Percentiles rank a stretch among this genome's conserved stretches.
Conservation (phyloP, 2,888 invertebrate species). For the Tipula lateralis region DNA sequence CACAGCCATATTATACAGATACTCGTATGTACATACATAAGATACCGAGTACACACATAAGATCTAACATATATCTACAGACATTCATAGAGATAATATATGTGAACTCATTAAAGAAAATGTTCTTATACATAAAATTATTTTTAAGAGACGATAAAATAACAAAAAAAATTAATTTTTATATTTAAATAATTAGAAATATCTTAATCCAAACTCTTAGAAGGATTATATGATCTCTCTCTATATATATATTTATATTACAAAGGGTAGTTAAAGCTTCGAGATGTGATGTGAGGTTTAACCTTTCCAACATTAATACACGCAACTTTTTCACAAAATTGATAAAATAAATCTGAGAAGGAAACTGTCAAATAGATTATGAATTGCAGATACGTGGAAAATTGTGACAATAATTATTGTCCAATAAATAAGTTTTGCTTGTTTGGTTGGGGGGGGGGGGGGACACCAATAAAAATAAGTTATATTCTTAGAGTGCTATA, state of each 20-base stretch:
- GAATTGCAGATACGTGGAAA: background rate
- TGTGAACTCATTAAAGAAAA: conserved; percentile 19
- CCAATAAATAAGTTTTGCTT: background rate
- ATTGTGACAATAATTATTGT: conserved; percentile 26
- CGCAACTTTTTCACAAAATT: background rate
- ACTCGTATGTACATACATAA: background rate
- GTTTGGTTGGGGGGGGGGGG: background rate
- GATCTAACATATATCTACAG: background rate
- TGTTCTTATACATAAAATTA: background rate
- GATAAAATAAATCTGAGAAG: background rate
- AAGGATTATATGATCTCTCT: background rate
- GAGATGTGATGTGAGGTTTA: background rate
- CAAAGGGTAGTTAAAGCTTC: background rate
- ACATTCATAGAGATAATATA: background rate
- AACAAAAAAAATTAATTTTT: background rate
- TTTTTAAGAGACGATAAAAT: conserved; percentile 1
- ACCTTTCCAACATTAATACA: background rate
- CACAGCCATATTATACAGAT: background rate
- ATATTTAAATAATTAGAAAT: conserved; percentile 24
- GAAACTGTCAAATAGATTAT: conserved; percentile 5
- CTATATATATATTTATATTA: background rate
- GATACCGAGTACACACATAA: background rate
- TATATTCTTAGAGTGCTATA: background rate
- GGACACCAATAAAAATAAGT: background rate
- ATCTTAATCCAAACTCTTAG: conserved; percentile 1